Percentiles rank a stretch among this genome's conserved stretches.
These are phyloP conservation scores for Cheilosia scutellata DNA, from an alignment of 2,888 invertebrate species.

Conservation along the genomic window DNA sequence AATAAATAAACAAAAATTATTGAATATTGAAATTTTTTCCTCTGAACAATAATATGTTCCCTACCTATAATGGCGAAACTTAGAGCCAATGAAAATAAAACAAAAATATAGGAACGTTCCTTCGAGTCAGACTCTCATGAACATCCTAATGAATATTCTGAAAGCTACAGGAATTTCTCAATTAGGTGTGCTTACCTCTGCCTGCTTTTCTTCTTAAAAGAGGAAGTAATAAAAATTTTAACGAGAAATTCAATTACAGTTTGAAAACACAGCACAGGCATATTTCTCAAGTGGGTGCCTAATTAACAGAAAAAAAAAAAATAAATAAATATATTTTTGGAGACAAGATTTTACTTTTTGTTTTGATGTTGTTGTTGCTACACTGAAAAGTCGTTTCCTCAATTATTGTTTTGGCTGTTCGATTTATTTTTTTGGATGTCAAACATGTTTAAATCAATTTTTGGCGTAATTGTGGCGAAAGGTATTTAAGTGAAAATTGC, in stretches of 20 bases:
- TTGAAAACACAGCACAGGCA: constrained; percentile 43
- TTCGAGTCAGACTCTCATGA: background rate
- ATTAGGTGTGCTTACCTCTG: constrained; percentile 44
- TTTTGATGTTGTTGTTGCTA: constrained; percentile 31
- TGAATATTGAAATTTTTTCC: constrained; percentile 7
- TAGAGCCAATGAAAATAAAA: constrained; percentile 43
- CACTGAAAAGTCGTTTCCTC: constrained; percentile 52
- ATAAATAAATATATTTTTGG: constrained; percentile 75
- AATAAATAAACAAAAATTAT: constrained; percentile 3
- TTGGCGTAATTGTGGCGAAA: constrained; percentile 34
- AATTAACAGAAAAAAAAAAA: constrained; percentile 72
- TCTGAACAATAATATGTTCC: background rate
- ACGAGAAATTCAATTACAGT: constrained; percentile 69
- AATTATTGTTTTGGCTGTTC: constrained; percentile 33
- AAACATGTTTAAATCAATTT: constrained; percentile 45
- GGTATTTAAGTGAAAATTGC: constrained; percentile 16
- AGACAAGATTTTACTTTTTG: constrained; percentile 53
- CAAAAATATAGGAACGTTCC: constrained; percentile 3
- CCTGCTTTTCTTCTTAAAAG: background rate
- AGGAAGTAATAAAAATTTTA: constrained; percentile 47
- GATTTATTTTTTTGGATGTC: constrained; percentile 16
- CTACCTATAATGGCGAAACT: background rate
- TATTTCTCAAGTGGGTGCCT: constrained; percentile 71
- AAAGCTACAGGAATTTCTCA: constrained; percentile 53
- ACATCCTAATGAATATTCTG: constrained; percentile 2